Evolutionary conservation across 2,888 invertebrate genomes (phyloP).

Genomic region (Lycophotia porphyrea): DNA sequence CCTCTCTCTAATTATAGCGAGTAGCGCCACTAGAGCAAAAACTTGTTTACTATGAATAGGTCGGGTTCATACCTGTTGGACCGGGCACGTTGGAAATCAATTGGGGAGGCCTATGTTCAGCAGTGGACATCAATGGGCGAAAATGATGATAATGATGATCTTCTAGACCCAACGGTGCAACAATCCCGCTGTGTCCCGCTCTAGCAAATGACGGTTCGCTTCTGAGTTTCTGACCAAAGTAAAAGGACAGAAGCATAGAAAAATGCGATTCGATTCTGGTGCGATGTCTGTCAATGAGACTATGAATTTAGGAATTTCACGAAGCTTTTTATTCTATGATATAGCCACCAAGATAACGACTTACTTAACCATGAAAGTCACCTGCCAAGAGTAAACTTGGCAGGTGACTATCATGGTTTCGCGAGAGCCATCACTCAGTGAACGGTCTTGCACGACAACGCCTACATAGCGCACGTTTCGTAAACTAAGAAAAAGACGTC

Average conservation of each 20-base stretch:
- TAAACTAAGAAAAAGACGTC: neutral
- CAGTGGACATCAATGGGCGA: too few relatives aligned
- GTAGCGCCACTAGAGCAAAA: too few relatives aligned
- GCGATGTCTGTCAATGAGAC: neutral
- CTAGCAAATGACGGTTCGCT: neutral
- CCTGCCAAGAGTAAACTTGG: too few relatives aligned
- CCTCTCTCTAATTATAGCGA: too few relatives aligned
- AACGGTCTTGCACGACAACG: neutral
- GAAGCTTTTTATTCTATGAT: conserved; percentile 1
- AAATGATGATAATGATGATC: too few relatives aligned
- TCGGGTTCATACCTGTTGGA: too few relatives aligned
- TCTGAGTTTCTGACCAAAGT: neutral
- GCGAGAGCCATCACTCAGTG: conserved; percentile 25
- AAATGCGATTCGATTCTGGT: neutral
- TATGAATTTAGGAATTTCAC: neutral
- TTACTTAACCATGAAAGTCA: too few relatives aligned
- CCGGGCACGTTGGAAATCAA: too few relatives aligned
- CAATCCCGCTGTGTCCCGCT: neutral
- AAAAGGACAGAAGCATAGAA: neutral
- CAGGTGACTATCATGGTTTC: conserved; percentile 15
- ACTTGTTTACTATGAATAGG: too few relatives aligned
- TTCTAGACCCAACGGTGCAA: neutral
- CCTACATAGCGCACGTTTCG: conserved; percentile 7
- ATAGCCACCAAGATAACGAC: neutral
- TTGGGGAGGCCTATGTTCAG: too few relatives aligned